Evolutionary conservation across 2,113 vertebrate species (phyloP).

Genomic region (Neogale vison): DNA sequence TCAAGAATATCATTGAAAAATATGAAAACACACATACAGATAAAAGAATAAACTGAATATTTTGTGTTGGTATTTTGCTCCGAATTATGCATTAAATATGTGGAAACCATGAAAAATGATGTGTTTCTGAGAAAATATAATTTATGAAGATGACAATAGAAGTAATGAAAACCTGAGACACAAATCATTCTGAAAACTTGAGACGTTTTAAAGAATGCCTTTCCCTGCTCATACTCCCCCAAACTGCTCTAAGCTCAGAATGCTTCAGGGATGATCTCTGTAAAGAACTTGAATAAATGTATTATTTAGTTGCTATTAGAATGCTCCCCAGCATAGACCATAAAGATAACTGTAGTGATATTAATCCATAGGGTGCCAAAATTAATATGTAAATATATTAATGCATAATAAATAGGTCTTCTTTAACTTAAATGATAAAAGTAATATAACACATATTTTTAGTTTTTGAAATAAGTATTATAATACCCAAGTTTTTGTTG

Average conservation of each 20-base stretch:
- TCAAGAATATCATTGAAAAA: not conserved
- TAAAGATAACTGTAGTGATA: not conserved
- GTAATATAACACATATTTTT: not conserved
- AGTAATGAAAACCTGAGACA: not conserved
- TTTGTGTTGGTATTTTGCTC: not conserved
- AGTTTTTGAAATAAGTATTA: not conserved
- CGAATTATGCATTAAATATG: not conserved
- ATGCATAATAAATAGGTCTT: not conserved
- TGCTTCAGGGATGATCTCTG: not conserved
- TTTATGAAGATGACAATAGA: not conserved
- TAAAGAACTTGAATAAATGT: not conserved
- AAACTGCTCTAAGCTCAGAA: not conserved
- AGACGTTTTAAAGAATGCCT: not conserved
- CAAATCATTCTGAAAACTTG: not conserved
- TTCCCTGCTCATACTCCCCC: not conserved
- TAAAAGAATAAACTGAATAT: not conserved
- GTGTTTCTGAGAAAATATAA: not conserved
- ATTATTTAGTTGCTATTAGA: not conserved
- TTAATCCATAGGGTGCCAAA: not conserved
- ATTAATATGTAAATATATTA: not conserved
- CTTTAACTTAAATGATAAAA: not conserved
- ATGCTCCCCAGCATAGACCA: not conserved
- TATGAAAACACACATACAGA: not conserved
- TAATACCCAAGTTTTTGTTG: not conserved
- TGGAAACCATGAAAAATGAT: not conserved